Conservation (phyloP, 2,113 vertebrate species). For the Phyllostomus discolor region DNA sequence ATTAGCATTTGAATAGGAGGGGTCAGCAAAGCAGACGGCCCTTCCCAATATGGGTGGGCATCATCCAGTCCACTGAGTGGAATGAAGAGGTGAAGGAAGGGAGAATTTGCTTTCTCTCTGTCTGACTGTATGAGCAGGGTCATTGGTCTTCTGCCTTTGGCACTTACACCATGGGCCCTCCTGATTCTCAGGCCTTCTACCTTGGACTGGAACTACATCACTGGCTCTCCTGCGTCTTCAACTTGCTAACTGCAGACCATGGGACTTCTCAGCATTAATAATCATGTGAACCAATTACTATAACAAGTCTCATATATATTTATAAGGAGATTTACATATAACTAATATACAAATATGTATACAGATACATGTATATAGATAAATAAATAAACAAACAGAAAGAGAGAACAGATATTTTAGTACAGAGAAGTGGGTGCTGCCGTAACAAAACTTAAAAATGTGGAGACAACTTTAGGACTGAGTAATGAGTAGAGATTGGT, state of each 20-base stretch:
- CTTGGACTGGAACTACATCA: not conserved
- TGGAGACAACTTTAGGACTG: not conserved
- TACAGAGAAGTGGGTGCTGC: not conserved
- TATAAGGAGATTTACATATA: not conserved
- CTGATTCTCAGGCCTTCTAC: not conserved
- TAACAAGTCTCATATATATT: not conserved
- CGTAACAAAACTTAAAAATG: not conserved
- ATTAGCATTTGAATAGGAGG: not conserved
- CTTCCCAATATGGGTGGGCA: not conserved
- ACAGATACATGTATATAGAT: not conserved
- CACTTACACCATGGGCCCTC: not conserved
- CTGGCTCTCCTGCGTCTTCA: not conserved
- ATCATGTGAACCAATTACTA: not conserved
- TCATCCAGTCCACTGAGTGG: not conserved
- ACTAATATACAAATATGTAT: not conserved
- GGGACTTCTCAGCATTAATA: not conserved
- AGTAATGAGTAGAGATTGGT: not conserved
- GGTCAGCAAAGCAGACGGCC: not conserved
- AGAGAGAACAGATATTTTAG: not conserved
- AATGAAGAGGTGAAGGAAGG: not conserved
- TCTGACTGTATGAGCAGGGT: not conserved
- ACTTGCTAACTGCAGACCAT: not conserved
- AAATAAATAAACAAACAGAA: not conserved
- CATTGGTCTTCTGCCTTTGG: not conserved
- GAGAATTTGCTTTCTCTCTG: not conserved